These are phyloP conservation scores for Pica pica DNA, from an alignment of 2,113 vertebrate species.

Conservation along the genomic window DNA sequence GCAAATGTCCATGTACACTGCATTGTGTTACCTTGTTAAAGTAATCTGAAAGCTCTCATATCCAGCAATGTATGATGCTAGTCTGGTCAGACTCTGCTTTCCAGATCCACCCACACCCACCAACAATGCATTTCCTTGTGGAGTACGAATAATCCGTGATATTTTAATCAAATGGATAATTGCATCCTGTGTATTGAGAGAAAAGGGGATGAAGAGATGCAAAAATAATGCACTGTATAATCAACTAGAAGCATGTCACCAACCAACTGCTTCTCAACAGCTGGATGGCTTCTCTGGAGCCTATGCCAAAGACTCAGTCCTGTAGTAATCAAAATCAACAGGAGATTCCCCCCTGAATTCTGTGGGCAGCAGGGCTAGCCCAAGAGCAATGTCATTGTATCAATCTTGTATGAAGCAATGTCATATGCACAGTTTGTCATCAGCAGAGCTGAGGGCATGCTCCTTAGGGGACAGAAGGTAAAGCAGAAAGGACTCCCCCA, in stretches of 20 bases:
- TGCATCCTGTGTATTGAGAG: conserved; percentile 72
- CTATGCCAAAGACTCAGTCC: background rate
- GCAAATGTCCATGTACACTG: background rate
- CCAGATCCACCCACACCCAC: conserved; percentile 86
- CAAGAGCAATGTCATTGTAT: background rate
- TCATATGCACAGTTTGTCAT: background rate
- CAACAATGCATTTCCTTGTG: conserved; percentile 80
- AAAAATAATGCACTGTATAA: background rate
- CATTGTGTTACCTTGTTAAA: conserved; percentile 73
- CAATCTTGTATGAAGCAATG: background rate
- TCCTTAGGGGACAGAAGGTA: background rate
- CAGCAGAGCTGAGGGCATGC: background rate
- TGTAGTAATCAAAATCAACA: background rate
- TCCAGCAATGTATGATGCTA: conserved; percentile 81
- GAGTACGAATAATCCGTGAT: conserved; percentile 79
- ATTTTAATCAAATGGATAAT: conserved; percentile 83
- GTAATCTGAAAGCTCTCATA: conserved; percentile 83
- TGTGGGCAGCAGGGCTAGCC: background rate
- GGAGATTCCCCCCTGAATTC: background rate
- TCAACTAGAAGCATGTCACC: background rate
- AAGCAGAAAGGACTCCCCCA: background rate
- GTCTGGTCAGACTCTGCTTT: conserved; percentile 81
- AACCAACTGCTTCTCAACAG: background rate
- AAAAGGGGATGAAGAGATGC: background rate
- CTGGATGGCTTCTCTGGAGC: background rate